Evolutionary conservation across 2,797 vertebrate genomes (phyloP), one percentile per base, ranked within the genome.

Genomic region (Cynodonichthys magdalenae): DNA sequence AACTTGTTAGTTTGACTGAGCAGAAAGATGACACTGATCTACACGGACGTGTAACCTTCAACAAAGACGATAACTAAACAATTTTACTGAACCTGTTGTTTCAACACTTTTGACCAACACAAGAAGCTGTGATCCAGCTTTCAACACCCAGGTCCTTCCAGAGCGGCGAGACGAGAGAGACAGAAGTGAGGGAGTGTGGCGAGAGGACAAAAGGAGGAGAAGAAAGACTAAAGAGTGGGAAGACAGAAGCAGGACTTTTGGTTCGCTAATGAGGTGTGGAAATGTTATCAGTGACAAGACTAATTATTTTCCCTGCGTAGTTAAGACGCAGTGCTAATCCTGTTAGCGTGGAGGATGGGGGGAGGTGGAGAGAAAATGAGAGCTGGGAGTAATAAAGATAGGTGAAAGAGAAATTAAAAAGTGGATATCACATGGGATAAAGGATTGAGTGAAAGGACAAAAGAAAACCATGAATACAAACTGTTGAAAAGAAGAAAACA

Each of bases 251-350:
- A 74, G 69, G 69, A 86, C 78, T 77, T 59, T 66, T 77, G 70
- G 75, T 59, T 56, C 29, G 66, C 81, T 91, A 90, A 92, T 85
- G 89, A 89, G 85, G 63, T 80, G 78, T 81, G 80, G 78, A 89
- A 82, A 82, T 75, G 82, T 90, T 91, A 92, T 92, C 91, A 88
- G 87, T 82, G 89, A 92, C 83, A 81, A 72, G 72, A 87, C 86
- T 91, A 91, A 92, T 93, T 90, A 92, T 92, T 92, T 91, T 87
- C 87, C 82, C 81, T 67, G 77, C 85, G 82, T 87, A 85, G 81
- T 91, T 90, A 89, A 89, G 81, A 84, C 50, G 64, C 82, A 53
- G 66, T 50, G 54, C 79, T 93, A 92, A 93, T 93, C 93, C 86
- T 85, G 90, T 94, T 93, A 92, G 54, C 53, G 48, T 31, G 70